Base-by-base conservation (phyloP, 2,797 vertebrate species). In the Dromococcyx pavoninus region DNA sequence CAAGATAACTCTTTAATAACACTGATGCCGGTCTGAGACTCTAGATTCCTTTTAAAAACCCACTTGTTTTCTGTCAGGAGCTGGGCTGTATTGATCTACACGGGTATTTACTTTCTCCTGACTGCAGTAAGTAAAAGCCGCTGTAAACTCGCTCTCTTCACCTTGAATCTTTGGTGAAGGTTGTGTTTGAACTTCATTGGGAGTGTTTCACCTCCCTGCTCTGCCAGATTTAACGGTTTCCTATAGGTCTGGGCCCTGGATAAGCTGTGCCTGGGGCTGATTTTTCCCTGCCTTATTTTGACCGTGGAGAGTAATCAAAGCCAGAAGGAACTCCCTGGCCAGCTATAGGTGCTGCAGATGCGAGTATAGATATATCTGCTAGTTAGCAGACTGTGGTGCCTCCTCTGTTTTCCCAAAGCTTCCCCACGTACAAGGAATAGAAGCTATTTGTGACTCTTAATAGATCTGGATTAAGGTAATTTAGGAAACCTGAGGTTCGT, bases 401-500 rank as follows among this genome's bases (percentile, higher is more conserved):
- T 84, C 46, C 35, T 83, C 87, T 81, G 61, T 69, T 91, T 86
- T 43, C 35, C 81, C 84, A 81, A 77, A 91, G 53, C 82, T 76
- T 82, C 61, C 82, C 54, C 77, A 91, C 76, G n/a, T 90, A 66
- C 91, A 39, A 92, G 94, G 95, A 96, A 83, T 44, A 64, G 80
- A 86, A 57, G 71, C 91, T 89, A 88, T 95, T 90, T 95, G 86
- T 92, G 88, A 94, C 76, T 95, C 94, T 97, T 98, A 97, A 97
- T 97, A 97, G 97, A 75, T 95, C 93, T 96, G 97, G 97, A 96
- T 97, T 97, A 97, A 98, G 97, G 97, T 97, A 97, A 95, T 98
- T 97, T 97, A 95, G 97, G 97, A 96, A 91, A 95, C 91, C 95
- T 95, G 60, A 48, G 83, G 91, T 92, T 92, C 64, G 87, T 83